These are phyloP conservation scores for Paracyclopina nana DNA, from an alignment of 1,140 invertebrate species.

Conservation along the genomic window DNA sequence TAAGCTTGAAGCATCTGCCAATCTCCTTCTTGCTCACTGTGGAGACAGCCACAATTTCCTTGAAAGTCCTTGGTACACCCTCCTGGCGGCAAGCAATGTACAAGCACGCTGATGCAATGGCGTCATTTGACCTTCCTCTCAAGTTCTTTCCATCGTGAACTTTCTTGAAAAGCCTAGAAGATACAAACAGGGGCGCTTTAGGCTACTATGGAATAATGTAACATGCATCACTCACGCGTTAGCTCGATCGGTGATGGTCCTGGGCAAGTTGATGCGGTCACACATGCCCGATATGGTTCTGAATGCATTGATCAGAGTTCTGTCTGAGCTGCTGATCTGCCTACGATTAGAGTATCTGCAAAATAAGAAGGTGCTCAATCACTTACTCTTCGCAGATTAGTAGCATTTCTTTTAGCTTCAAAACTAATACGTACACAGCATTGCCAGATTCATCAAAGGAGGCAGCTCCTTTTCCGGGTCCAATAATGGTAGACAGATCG, in stretches of 20 bases:
- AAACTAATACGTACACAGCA: conserved; percentile 27
- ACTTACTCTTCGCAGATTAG: no score
- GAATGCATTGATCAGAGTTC: conserved; percentile 84
- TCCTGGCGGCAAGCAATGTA: conserved; percentile 98
- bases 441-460: conserved; percentile 62
- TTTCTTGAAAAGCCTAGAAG: conserved; percentile 17
- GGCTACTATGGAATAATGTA: no score
- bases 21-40: conserved; percentile 99
- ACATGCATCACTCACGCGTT: conserved; percentile 34
- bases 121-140: conserved; percentile 85
- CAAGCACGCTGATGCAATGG: conserved; percentile 91
- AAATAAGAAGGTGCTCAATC: background rate
- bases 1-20: conserved; percentile 85
- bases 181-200: conserved; percentile 26
- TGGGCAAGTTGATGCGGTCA: conserved; percentile 86
- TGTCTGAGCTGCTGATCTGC: conserved; percentile 60
- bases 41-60: conserved; percentile 94
- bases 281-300: conserved; percentile 93
- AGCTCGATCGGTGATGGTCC: conserved; percentile 81
- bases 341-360: conserved; percentile 7
- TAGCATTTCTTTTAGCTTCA: no score
- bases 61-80: conserved; percentile 94
- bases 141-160: conserved; percentile 92
- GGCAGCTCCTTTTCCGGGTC: conserved; percentile 63
- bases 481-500: conserved; percentile 93